Evolutionary conservation across 2,888 invertebrate genomes (phyloP).

Genomic region (Philereme vetulata): DNA sequence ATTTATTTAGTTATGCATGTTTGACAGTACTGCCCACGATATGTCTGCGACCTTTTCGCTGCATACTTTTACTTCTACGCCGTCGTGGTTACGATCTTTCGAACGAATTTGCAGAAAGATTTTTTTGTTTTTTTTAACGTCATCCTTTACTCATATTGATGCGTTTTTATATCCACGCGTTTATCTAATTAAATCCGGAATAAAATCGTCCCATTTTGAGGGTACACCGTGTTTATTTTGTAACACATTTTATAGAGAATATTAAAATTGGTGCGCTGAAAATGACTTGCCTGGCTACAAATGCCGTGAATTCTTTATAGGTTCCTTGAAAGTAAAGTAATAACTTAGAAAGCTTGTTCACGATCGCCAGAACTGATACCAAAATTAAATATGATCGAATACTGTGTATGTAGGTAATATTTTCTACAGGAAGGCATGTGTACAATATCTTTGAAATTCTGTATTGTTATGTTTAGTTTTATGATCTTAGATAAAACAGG

Average conservation of each 20-base stretch:
- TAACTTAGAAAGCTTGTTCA: conserved; percentile 7
- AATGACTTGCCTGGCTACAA: not conserved
- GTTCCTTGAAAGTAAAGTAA: conserved; percentile 8
- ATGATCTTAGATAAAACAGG: too few relatives aligned
- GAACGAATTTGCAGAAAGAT: too few relatives aligned
- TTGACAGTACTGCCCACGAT: conserved; percentile 8
- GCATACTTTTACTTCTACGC: not conserved
- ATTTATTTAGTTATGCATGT: conserved; percentile 13
- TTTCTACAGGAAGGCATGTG: not conserved
- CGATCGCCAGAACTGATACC: not conserved
- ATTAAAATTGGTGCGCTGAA: not conserved
- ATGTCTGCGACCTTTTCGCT: conserved; percentile 9
- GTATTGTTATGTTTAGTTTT: too few relatives aligned
- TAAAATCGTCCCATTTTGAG: too few relatives aligned
- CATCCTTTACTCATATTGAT: too few relatives aligned
- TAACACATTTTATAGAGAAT: not conserved
- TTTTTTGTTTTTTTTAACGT: too few relatives aligned
- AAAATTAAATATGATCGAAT: not conserved
- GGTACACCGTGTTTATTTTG: too few relatives aligned
- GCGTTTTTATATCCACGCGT: too few relatives aligned
- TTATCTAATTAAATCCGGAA: too few relatives aligned
- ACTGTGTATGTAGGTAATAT: not conserved
- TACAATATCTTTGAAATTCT: not conserved
- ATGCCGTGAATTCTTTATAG: conserved; percentile 1
- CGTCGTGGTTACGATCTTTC: not conserved